A percentile compares a stretch with the other conserved stretches of the same genome.
phyloP scores from a whole-genome alignment of 1,140 invertebrate species.

The Schlechtendalia chinensis region DNA sequence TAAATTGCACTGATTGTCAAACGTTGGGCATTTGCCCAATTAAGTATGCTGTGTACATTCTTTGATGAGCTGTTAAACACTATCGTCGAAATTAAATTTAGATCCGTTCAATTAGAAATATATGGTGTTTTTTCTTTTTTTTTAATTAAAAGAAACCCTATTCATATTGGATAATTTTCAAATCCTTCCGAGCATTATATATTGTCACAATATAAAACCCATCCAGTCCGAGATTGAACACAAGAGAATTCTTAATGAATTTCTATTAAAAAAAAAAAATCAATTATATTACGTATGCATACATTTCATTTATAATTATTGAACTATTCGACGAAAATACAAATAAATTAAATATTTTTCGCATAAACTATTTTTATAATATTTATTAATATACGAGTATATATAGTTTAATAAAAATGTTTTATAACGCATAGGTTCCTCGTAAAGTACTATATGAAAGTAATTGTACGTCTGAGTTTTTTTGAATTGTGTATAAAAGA shows the following conservation, averaged over 20 bases:
- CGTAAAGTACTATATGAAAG: too few species aligned
- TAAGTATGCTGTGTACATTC: not conserved
- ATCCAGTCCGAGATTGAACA: not conserved
- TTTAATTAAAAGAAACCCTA: constrained; percentile 10
- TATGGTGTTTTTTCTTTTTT: not conserved
- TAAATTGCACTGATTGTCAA: not conserved
- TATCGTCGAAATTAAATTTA: constrained; percentile 24
- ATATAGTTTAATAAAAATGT: too few species aligned
- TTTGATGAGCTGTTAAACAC: constrained; percentile 18
- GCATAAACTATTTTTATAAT: too few species aligned
- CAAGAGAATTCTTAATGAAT: not conserved
- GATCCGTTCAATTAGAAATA: constrained; percentile 7
- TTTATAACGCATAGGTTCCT: too few species aligned
- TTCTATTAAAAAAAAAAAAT: not conserved
- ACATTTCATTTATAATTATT: not conserved
- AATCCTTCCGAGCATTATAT: not conserved
- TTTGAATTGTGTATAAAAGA: too few species aligned
- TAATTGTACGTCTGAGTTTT: too few species aligned
- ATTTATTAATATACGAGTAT: too few species aligned
- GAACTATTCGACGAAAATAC: too few species aligned
- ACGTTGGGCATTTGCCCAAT: not conserved
- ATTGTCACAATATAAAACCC: too few species aligned
- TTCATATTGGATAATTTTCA: not conserved
- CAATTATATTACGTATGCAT: not conserved
- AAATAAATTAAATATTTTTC: too few species aligned